These are phyloP conservation scores for Myiagra hebetior DNA, from an alignment of 2,113 vertebrate species.

Conservation along the genomic window DNA sequence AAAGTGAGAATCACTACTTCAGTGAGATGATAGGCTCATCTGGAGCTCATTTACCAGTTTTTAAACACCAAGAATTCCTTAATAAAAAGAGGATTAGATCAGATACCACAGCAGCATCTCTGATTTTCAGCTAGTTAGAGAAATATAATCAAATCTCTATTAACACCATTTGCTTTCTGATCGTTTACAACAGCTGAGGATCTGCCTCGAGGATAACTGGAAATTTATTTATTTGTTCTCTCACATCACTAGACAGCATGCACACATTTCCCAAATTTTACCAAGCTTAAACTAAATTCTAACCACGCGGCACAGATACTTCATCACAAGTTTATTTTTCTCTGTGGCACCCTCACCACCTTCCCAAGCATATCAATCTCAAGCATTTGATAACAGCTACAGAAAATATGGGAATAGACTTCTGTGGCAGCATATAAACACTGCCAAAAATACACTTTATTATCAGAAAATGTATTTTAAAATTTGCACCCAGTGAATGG, in stretches of 20 bases:
- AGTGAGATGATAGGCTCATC: neutral
- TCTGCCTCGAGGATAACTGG: neutral
- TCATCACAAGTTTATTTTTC: neutral
- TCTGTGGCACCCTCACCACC: neutral
- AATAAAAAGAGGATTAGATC: neutral
- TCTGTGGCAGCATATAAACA: slow-evolving; percentile 22
- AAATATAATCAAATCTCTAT: neutral
- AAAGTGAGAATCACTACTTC: neutral
- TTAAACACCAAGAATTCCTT: neutral
- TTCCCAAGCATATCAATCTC: neutral
- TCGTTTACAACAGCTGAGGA: neutral
- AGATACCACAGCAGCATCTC: neutral
- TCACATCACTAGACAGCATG: neutral
- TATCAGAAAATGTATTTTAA: slow-evolving; percentile 32
- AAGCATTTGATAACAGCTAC: neutral
- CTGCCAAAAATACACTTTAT: neutral
- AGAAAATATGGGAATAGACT: slow-evolving; percentile 4
- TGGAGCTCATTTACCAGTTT: neutral
- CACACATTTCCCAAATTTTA: neutral
- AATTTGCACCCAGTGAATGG: slow-evolving; percentile 21
- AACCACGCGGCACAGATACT: accelerated
- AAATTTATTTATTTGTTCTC: neutral
- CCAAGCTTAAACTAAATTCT: neutral
- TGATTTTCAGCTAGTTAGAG: neutral
- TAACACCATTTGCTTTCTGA: neutral